Conservation (phyloP, 2,797 vertebrate genomes). For the Pseudocheirus occidentalis region DNA sequence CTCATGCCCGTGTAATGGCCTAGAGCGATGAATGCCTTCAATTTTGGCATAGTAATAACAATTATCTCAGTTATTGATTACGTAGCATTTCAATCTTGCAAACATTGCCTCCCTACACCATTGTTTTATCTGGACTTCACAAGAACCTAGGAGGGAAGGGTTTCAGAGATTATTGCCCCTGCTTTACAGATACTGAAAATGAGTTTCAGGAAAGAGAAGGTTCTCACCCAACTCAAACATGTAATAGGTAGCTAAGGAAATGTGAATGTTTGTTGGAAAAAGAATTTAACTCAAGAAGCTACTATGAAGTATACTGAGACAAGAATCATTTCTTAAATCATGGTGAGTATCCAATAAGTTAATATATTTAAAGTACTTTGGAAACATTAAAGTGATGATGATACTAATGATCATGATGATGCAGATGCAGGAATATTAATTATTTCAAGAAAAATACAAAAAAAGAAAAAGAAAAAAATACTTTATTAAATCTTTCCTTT, state of each 20-base stretch:
- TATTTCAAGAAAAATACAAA: too few relatives aligned
- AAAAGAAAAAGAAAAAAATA: too few relatives aligned
- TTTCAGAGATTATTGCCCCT: background rate
- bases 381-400: too few relatives aligned
- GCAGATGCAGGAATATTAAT: too few relatives aligned
- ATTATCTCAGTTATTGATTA: background rate
- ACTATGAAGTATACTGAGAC: background rate
- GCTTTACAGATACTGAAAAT: too few relatives aligned
- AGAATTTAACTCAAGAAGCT: constrained; percentile 5
- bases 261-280: background rate
- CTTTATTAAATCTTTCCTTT: too few relatives aligned
- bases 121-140: background rate
- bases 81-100: background rate
- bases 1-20: background rate
- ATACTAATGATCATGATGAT: too few relatives aligned
- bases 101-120: background rate
- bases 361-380: too few relatives aligned
- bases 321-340: constrained; percentile 18
- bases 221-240: too few relatives aligned
- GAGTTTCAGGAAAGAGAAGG: too few relatives aligned
- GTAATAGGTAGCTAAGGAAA: too few relatives aligned
- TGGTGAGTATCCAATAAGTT: background rate
- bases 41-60: background rate
- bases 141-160: background rate
- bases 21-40: background rate